These are phyloP conservation scores for Paraescarpia echinospica DNA, from an alignment of 1,140 invertebrate genomes.

Conservation along the genomic window DNA sequence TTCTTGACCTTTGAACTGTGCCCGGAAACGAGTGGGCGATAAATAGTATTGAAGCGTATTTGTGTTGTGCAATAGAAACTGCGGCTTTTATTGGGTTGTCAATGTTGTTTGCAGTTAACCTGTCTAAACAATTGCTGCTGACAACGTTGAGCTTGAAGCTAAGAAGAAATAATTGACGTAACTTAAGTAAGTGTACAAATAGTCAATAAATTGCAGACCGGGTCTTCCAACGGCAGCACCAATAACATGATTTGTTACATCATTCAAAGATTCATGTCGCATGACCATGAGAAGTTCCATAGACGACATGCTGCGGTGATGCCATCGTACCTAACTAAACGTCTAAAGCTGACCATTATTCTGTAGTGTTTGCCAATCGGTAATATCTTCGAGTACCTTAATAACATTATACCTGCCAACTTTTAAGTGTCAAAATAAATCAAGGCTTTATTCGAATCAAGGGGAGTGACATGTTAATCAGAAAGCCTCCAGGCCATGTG, in stretches of 20 bases:
- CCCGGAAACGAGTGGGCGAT: background rate
- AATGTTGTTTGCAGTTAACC: background rate
- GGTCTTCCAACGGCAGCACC: background rate
- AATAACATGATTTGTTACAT: too few species aligned
- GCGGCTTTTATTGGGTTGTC: background rate
- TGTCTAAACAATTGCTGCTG: background rate
- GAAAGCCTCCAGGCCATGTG: too few species aligned
- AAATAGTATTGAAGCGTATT: background rate
- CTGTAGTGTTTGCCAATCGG: background rate
- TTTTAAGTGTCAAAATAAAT: too few species aligned
- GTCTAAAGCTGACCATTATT: background rate
- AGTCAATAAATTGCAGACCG: background rate
- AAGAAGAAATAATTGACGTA: background rate
- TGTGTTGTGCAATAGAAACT: background rate
- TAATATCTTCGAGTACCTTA: background rate
- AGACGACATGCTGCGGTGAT: background rate
- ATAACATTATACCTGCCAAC: background rate
- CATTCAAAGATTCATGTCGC: too few species aligned
- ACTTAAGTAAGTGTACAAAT: background rate
- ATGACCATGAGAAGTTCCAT: background rate
- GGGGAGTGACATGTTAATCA: too few species aligned
- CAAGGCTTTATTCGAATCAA: too few species aligned
- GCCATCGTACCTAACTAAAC: too few species aligned
- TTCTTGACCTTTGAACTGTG: background rate
- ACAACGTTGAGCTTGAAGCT: background rate